Conservation (phyloP, 2,113 vertebrate species). For the Bos javanicus region DNA sequence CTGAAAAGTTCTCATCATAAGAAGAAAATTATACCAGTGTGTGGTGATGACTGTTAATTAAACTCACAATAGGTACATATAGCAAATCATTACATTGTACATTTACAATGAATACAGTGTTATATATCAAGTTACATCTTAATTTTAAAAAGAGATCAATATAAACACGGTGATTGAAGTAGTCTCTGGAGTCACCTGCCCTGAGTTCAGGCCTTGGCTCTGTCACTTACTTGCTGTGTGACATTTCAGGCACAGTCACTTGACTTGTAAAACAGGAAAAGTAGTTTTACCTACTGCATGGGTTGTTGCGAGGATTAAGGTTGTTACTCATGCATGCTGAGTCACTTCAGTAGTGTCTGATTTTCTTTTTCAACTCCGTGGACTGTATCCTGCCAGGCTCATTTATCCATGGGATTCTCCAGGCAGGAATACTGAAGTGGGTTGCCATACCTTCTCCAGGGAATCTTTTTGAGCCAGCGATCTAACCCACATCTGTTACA, state of each 20-base stretch:
- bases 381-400: not conserved
- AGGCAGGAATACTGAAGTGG: not conserved
- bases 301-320: not conserved
- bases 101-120: not conserved
- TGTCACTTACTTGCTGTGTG: not conserved
- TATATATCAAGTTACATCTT: not conserved
- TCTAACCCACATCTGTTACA: not conserved
- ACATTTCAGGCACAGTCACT: not conserved
- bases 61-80: too few species aligned
- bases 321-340: not conserved
- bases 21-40: not conserved
- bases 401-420: not conserved
- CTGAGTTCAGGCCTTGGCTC: not conserved
- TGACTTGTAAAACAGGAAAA: not conserved
- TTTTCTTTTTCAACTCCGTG: not conserved
- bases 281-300: too few species aligned
- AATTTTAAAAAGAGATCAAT: not conserved
- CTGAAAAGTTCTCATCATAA: not conserved
- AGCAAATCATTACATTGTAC: not conserved
- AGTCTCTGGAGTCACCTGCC: not conserved
- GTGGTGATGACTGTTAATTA: not conserved
- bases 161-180: not conserved
- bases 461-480: not conserved
- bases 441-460: not conserved
- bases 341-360: not conserved